phyloP scores from a whole-genome alignment of 2,888 invertebrate genomes.

The Drosophila borborema region DNA sequence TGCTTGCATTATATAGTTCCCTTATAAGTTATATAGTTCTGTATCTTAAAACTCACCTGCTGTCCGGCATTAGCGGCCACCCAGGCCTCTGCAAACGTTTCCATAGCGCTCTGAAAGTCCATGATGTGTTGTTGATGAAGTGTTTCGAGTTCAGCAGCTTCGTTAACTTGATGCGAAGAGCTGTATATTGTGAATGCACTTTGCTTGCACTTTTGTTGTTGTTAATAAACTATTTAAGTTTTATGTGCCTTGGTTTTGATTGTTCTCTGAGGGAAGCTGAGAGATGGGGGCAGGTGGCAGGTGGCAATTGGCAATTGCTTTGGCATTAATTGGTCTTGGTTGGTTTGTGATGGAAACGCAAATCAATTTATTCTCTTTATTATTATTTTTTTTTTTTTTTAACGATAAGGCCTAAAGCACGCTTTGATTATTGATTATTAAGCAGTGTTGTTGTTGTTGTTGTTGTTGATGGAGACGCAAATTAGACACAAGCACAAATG shows the following conservation, averaged over 20 bases:
- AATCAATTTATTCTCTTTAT: slow-evolving; percentile 30
- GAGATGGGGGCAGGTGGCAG: neutral
- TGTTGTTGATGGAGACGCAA: slow-evolving; percentile 36
- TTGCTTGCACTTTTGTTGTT: slow-evolving; percentile 6
- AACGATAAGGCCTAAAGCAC: slow-evolving; percentile 66
- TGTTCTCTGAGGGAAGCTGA: neutral
- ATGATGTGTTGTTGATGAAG: slow-evolving; percentile 85
- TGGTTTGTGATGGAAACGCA: slow-evolving; percentile 22
- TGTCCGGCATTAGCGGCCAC: slow-evolving; percentile 93
- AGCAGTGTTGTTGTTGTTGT: slow-evolving; percentile 8
- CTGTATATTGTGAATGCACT: slow-evolving; percentile 19
- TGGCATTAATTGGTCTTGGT: slow-evolving; percentile 72
- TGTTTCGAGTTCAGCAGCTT: neutral
- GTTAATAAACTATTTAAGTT: slow-evolving; percentile 6
- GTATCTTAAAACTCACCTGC: slow-evolving; percentile 87
- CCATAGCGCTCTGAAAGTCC: slow-evolving; percentile 99
- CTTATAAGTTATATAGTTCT: no score
- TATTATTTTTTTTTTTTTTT: neutral
- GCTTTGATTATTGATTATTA: slow-evolving; percentile 59
- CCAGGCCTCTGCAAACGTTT: slow-evolving; percentile 99
- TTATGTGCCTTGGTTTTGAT: slow-evolving; percentile 5
- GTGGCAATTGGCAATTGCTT: slow-evolving; percentile 29
- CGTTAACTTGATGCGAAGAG: slow-evolving; percentile 9
- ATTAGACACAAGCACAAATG: slow-evolving; percentile 65
- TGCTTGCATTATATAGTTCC: neutral